Evolutionary conservation across 2,113 vertebrate species (phyloP).

Genomic region (Speoplatyrhinus poulsoni): DNA sequence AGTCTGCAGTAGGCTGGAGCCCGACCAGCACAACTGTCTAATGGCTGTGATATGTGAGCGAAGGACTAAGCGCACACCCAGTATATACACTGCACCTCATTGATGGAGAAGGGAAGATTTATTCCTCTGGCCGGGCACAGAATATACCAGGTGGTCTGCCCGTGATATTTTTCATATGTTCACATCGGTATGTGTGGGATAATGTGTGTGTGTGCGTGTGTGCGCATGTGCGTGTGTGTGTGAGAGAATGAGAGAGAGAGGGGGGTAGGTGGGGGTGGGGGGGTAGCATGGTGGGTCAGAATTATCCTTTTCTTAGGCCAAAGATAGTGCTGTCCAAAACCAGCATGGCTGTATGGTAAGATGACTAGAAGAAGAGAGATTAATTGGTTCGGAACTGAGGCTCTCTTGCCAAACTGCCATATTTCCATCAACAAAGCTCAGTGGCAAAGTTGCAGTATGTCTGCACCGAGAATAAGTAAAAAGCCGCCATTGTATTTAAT

Average conservation of each 20-base stretch:
- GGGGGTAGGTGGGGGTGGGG: conserved; percentile 11
- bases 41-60: conserved; percentile 70
- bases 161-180: conserved; percentile 72
- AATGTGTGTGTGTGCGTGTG: conserved; percentile 28
- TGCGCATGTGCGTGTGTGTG: not conserved
- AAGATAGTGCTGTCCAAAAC: conserved; percentile 68
- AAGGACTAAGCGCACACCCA: conserved; percentile 47
- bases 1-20: conserved; percentile 53
- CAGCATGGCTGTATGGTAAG: conserved; percentile 67
- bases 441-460: conserved; percentile 41
- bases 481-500: conserved; percentile 69
- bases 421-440: conserved; percentile 64
- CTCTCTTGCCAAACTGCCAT: conserved; percentile 58
- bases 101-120: conserved; percentile 69
- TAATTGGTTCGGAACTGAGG: conserved; percentile 67
- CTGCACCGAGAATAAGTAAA: conserved; percentile 56
- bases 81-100: conserved; percentile 68
- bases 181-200: conserved; percentile 68
- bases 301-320: conserved; percentile 64
- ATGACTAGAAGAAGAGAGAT: conserved; percentile 62
- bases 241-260: conserved; percentile 16
- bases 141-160: conserved; percentile 68
- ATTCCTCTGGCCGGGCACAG: conserved; percentile 65
- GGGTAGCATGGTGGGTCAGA: conserved; percentile 12
- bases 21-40: conserved; percentile 69